These are phyloP conservation scores for Dioctria rufipes DNA, from an alignment of 2,888 invertebrate genomes.

Conservation along the genomic window DNA sequence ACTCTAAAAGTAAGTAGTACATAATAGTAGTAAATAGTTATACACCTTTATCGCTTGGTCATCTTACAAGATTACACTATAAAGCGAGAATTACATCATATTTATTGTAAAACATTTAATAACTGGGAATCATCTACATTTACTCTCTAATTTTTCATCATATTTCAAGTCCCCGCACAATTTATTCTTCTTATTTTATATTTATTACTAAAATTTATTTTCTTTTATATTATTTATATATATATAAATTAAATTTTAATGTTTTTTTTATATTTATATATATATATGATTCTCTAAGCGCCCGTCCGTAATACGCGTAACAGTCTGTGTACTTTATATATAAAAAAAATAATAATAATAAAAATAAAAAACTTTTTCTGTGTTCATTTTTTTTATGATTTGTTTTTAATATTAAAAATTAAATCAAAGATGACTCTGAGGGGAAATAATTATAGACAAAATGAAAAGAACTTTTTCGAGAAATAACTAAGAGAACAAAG, in stretches of 20 bases:
- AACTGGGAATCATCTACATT: constrained; percentile 16
- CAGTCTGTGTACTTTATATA: constrained; percentile 13
- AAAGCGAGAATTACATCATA: constrained; percentile 12
- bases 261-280: not conserved
- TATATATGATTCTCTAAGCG: not conserved
- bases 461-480: not conserved
- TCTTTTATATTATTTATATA: not conserved
- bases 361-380: constrained; percentile 26
- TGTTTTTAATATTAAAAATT: constrained; percentile 13
- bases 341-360: constrained; percentile 17
- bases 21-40: constrained; percentile 19
- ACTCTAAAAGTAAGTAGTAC: constrained; percentile 18
- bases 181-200: not conserved
- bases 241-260: constrained; percentile 28
- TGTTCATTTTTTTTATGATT: constrained; percentile 28
- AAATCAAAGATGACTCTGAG: not conserved
- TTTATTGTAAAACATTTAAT: constrained; percentile 45
- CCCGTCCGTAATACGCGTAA: no score
- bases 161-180: not conserved
- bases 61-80: constrained; percentile 46
- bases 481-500: constrained; percentile 13
- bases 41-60: constrained; percentile 44
- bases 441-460: no score
- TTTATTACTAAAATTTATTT: constrained; percentile 10
- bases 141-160: constrained; percentile 9